Percentiles rank a stretch among this genome's conserved stretches.
These are phyloP conservation scores for Bradypodion pumilum DNA, from an alignment of 2,797 vertebrate species.

Conservation along the genomic window DNA sequence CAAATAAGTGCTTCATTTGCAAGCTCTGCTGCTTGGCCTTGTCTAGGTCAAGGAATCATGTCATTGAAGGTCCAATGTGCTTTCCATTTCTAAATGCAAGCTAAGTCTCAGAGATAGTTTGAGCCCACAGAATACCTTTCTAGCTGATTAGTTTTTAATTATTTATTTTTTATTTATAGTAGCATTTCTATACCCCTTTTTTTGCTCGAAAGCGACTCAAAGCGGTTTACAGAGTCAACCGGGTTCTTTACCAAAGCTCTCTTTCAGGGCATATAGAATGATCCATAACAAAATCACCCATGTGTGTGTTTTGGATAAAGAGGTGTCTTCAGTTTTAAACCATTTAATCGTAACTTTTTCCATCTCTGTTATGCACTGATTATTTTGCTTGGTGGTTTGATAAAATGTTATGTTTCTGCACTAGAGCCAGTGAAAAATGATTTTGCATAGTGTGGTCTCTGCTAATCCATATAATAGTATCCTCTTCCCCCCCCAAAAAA, in stretches of 20 bases:
- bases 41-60: too few relatives aligned
- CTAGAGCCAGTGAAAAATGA: background rate
- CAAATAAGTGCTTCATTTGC: too few relatives aligned
- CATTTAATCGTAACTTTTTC: background rate
- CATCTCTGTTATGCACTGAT: background rate
- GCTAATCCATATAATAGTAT: background rate
- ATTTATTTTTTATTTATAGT: too few relatives aligned
- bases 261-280: background rate
- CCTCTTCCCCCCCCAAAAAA: too few relatives aligned
- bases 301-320: slow-evolving; percentile 6
- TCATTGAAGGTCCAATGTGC: too few relatives aligned
- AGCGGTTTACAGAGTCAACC: too few relatives aligned
- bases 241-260: background rate
- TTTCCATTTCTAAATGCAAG: too few relatives aligned
- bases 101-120: too few relatives aligned
- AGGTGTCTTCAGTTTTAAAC: background rate
- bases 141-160: background rate
- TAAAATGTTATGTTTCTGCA: background rate
- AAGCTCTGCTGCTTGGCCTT: too few relatives aligned
- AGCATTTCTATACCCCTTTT: too few relatives aligned
- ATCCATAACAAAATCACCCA: background rate
- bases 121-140: too few relatives aligned
- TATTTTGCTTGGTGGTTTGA: background rate
- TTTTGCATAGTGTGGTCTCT: background rate
- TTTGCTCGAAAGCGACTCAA: too few relatives aligned